Evolutionary conservation across 2,888 invertebrate genomes (phyloP), one percentile per base, ranked within the genome.

Genomic region (Pristionchus arcanus): DNA sequence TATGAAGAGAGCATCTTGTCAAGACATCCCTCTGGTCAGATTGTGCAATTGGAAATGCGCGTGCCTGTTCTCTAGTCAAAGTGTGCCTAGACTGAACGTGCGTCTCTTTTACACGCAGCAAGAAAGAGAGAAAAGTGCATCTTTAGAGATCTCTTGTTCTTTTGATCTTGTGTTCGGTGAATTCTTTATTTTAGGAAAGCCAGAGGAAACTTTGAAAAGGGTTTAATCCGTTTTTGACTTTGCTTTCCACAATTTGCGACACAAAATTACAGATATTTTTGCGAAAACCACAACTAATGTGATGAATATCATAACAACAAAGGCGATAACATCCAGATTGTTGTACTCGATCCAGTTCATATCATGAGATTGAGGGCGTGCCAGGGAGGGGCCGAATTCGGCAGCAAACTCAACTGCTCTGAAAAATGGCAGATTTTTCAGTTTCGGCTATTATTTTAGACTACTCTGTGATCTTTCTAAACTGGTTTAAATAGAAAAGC

Each of bases 1-100:
- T 90, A 42, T 90, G 90, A 2, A 90, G 89, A 81, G 90, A 74
- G n/a, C n/a, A n/a, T n/a, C n/a, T n/a, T n/a, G n/a, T 87, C 63
- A 85, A 28, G 1, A n/a, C 21, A 0, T 34, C 19, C 21, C 42
- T 3, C 3, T 49, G 42, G 42, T 9, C 42, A 49, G 42, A 49
- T 9, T 49, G 42, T 49, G 42, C 42, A 49, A 49, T 77, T 21
- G 16, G 21, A 77, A 21, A 49, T 21, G 42, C 16, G 28, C 16
- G 28, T 28, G 21, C 5, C 19, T n/a, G 15, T 49, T 28, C 13
- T 25, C n/a, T n/a, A 81, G 49, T 13, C 7, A 28, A 81, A 53
- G 49, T 42, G 37, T 42, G 15, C 15, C n/a, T 81, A 49, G 21
- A 49, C 13, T 81, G 37, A 55, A 13, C 16, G 55, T 4, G 55